These are phyloP conservation scores for Silurus aristotelis DNA, from an alignment of 2,797 vertebrate species.

Conservation along the genomic window DNA sequence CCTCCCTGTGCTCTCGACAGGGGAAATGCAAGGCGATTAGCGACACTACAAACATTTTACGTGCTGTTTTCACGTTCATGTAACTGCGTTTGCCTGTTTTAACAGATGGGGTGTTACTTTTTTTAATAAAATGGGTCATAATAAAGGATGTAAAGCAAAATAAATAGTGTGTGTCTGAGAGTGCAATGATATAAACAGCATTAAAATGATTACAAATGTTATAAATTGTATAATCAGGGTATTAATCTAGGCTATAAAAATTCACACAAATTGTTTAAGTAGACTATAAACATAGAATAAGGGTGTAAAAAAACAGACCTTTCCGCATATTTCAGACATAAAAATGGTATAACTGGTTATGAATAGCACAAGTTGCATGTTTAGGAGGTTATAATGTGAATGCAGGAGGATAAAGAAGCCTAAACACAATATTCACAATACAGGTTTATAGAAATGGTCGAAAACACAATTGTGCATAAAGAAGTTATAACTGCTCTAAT, in stretches of 20 bases:
- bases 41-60: neutral
- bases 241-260: neutral
- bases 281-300: neutral
- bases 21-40: slow-evolving; percentile 15
- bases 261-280: neutral
- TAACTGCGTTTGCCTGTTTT: neutral
- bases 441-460: neutral
- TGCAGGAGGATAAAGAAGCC: neutral
- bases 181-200: neutral
- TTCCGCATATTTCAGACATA: neutral
- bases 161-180: neutral
- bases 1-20: slow-evolving; percentile 11
- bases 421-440: no score
- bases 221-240: neutral
- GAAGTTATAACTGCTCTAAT: neutral
- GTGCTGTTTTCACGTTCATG: neutral
- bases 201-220: neutral
- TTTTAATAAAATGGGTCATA: neutral
- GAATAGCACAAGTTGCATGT: neutral
- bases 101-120: neutral
- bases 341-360: neutral
- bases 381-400: neutral
- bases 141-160: neutral
- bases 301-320: neutral
- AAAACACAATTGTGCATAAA: neutral